phyloP scores from a whole-genome alignment of 1,140 invertebrate species.

The Uloborus diversus region DNA sequence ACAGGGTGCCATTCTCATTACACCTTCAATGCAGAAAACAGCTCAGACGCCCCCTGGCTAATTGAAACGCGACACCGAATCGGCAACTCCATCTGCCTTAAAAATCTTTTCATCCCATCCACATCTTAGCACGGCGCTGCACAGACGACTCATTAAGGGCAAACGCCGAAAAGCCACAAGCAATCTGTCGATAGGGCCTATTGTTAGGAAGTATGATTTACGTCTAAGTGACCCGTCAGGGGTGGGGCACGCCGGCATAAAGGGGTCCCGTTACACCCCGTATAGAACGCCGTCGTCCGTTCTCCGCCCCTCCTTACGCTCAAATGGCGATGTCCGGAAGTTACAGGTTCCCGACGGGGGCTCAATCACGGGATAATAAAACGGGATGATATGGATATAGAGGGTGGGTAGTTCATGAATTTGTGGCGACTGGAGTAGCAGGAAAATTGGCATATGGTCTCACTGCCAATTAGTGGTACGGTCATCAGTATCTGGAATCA shows the following conservation, averaged over 20 bases:
- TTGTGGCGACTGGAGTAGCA: constrained; percentile 28
- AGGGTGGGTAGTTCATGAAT: constrained; percentile 11
- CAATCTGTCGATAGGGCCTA: constrained; percentile 15
- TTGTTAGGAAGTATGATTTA: constrained; percentile 49
- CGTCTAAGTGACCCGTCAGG: constrained; percentile 19
- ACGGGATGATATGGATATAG: constrained; percentile 12
- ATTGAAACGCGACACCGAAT: constrained; percentile 14
- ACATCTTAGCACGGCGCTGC: too few relatives aligned
- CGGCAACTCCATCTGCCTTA: neutral
- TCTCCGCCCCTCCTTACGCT: neutral
- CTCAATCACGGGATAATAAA: constrained; percentile 13
- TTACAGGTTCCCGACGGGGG: constrained; percentile 24
- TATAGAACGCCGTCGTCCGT: constrained; percentile 36
- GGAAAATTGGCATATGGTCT: constrained; percentile 54
- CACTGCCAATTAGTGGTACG: constrained; percentile 34
- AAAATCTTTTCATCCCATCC: neutral
- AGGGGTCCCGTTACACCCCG: neutral
- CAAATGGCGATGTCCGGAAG: constrained; percentile 32
- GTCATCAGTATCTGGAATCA: neutral
- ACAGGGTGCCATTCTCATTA: neutral
- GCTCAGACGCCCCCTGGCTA: neutral
- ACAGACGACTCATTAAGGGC: constrained; percentile 5
- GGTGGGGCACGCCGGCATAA: constrained; percentile 24
- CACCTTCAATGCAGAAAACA: neutral
- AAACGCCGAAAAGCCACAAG: constrained; percentile 44